Base-by-base conservation (phyloP, 2,888 invertebrate genomes). In the Drosophila recens region DNA sequence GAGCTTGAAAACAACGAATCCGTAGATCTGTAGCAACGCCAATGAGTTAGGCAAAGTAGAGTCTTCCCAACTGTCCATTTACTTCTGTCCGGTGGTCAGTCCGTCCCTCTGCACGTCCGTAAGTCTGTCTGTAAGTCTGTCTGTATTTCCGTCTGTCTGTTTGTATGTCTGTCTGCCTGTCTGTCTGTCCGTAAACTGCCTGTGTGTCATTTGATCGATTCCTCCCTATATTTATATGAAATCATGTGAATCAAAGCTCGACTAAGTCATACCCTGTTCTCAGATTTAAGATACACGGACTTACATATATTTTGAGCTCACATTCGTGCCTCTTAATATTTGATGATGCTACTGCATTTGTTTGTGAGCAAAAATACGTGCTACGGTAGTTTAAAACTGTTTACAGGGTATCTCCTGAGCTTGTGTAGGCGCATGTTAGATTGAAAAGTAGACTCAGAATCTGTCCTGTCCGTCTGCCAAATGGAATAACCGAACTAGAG, bases 121-220 rank as follows among this genome's bases (percentile, higher is more conserved):
- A n/a, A n/a, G n/a, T 1, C 5, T 4, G 59, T 65, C 36, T 23
- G 46, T 66, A 33, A 9, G 59, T 30, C n/a, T 38, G 30, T 57
- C 42, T 71, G 34, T 52, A 20, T 11, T 36, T 51, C 20, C 10
- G 36, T 13, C 36, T 38, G n/a, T 38, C 13, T 13, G 4, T 36
- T n/a, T 13, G 13, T n/a, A 0, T 13, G 4, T 11, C n/a, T 17
- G 40, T 36, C 17, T 8, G 40, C 8, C 2, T 30, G 15, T 48
- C 13, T 65, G 36, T 53, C 30, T 10, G 53, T 53, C 27, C 15
- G 48, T 27, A 8, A 9, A 3, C 10, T 42, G 11, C 27, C 38
- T 27, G 52, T 52, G 13, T 10, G 20, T n/a, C n/a, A 15, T 15
- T 40, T 8, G 6, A 36, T 52, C 5, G 11, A 49, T 49, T 49